Evolutionary conservation across 2,113 vertebrate genomes (phyloP).

Genomic region (Suncus etruscus): DNA sequence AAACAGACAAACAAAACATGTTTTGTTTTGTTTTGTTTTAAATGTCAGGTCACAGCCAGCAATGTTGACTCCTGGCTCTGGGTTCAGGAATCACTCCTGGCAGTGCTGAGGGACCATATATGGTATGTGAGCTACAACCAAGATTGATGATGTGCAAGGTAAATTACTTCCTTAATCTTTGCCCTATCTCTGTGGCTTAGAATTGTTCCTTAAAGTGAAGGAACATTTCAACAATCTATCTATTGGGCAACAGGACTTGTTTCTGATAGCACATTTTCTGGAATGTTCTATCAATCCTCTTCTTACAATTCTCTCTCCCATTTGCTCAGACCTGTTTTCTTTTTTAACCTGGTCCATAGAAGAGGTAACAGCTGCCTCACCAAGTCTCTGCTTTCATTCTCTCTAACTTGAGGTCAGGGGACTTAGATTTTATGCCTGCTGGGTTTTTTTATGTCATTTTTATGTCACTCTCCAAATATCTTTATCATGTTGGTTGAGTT

Average conservation of each 20-base stretch:
- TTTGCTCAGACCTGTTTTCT: neutral
- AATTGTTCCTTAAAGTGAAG: too few species aligned
- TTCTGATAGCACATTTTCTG: neutral
- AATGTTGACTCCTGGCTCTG: too few species aligned
- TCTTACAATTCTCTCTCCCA: too few species aligned
- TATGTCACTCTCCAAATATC: neutral
- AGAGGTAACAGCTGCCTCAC: neutral
- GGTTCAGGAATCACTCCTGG: too few species aligned
- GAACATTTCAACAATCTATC: neutral
- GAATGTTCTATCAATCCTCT: neutral
- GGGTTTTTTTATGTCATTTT: neutral
- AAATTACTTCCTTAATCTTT: too few species aligned
- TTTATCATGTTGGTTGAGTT: neutral
- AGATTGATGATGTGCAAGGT: too few species aligned
- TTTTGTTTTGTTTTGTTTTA: too few species aligned
- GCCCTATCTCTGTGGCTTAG: too few species aligned
- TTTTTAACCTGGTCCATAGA: neutral
- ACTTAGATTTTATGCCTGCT: neutral
- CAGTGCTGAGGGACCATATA: too few species aligned
- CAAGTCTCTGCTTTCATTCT: neutral
- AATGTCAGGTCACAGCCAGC: too few species aligned
- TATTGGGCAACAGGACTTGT: neutral
- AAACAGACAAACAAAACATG: too few species aligned
- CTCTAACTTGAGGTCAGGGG: neutral
- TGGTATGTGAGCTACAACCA: too few species aligned